These are phyloP conservation scores for Bufotes viridis DNA, from an alignment of 2,797 vertebrate species.

Conservation along the genomic window DNA sequence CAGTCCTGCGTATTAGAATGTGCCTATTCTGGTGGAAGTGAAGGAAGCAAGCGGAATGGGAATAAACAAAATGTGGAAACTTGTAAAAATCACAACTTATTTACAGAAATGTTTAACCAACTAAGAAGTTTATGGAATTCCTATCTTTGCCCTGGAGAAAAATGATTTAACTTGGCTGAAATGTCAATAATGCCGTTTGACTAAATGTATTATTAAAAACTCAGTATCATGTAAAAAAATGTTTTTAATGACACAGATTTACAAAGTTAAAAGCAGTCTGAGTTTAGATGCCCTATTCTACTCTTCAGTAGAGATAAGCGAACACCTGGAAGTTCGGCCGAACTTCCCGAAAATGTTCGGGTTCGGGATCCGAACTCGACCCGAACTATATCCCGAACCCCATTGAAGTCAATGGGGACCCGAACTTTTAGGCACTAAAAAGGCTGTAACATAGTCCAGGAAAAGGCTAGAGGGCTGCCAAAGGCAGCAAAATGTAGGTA, in stretches of 20 bases:
- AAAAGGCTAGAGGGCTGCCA: too few relatives aligned
- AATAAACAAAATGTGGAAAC: conserved; percentile 28
- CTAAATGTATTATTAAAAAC: conserved; percentile 25
- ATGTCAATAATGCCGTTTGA: not conserved
- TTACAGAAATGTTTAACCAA: conserved; percentile 43
- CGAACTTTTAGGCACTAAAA: too few relatives aligned
- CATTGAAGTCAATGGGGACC: too few relatives aligned
- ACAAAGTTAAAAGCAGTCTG: conserved; percentile 4
- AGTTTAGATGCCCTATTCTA: not conserved
- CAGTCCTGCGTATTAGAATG: conserved; percentile 18
- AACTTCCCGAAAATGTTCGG: too few relatives aligned
- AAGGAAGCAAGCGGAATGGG: conserved; percentile 26
- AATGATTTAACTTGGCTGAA: conserved; percentile 13
- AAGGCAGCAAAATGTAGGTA: too few relatives aligned
- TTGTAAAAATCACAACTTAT: conserved; percentile 40
- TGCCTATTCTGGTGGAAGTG: conserved; percentile 27
- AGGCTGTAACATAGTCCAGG: too few relatives aligned
- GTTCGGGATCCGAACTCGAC: too few relatives aligned
- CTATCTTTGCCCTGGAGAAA: not conserved
- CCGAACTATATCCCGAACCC: too few relatives aligned
- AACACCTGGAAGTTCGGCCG: too few relatives aligned
- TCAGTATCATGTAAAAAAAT: not conserved
- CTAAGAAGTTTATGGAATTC: conserved; percentile 15
- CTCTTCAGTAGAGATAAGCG: too few relatives aligned
- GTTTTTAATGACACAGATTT: not conserved